Percentiles rank a stretch among this genome's conserved stretches.
Conservation (phyloP, 2,113 vertebrate species). For the Gadus macrocephalus region DNA sequence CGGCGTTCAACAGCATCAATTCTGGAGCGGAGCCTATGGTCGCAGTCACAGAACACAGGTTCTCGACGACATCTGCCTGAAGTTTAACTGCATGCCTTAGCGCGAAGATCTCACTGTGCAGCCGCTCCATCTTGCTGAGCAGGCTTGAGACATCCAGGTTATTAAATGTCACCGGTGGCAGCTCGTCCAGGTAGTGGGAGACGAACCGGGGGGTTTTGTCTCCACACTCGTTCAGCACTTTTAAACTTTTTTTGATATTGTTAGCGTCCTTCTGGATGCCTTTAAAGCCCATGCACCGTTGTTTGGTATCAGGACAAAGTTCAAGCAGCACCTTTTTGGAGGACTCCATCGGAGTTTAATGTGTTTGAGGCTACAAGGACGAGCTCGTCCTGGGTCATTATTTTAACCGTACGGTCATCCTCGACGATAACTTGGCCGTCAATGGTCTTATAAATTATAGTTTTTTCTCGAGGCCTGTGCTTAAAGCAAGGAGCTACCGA, state of each 20-base stretch:
- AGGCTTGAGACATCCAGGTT: background rate
- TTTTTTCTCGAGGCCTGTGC: background rate
- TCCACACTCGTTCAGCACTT: background rate
- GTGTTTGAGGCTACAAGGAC: background rate
- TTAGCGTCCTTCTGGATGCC: background rate
- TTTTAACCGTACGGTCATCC: constrained; percentile 4
- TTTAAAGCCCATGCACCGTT: background rate
- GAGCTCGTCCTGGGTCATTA: constrained; percentile 1
- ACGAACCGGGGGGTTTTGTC: background rate
- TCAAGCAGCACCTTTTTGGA: constrained; percentile 2
- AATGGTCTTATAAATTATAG: constrained; percentile 4
- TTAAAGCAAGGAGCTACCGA: background rate
- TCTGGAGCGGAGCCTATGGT: background rate
- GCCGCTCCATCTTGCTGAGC: background rate
- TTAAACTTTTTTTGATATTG: background rate
- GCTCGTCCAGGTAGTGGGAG: background rate
- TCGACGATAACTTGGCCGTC: constrained; percentile 10
- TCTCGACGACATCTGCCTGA: background rate
- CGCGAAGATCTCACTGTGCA: background rate
- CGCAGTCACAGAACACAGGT: background rate
- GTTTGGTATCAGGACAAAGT: background rate
- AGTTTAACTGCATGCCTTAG: background rate
- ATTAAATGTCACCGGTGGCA: constrained; percentile 1
- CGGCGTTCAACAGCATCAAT: background rate
- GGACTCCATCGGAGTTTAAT: background rate